Evolutionary conservation across 2,797 vertebrate genomes (phyloP), one percentile per base, ranked within the genome.

Genomic region (Acomys russatus): DNA sequence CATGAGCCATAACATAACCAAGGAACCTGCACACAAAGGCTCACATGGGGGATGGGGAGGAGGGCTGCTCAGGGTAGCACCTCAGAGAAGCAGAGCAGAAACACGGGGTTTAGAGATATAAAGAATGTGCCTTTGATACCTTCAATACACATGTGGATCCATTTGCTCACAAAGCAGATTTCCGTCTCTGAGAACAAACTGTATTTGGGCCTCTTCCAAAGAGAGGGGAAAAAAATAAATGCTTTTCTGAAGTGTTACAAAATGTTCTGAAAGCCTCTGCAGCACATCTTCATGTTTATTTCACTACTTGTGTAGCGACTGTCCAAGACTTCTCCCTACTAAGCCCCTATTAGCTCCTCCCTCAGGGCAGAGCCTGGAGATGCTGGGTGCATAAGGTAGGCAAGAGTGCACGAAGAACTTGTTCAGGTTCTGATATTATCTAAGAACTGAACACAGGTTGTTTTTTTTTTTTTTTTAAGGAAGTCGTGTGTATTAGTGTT

Each of bases 361-460:
- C 61, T 64, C 2, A 0, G 3, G 5, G 18, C 20, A 33, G 15
- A 51, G 51, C 20, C 59, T 68, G 23, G n/a, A 64, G 79, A 44
- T 22, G 35, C 33, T 74, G n/a, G 3, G 0, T n/a, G 9, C 33
- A 15, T 4, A 33, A 30, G 38, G 6, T 35, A 85, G 6, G 22
- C 25, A 30, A 78, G 79, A 6, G 33, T 28, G 22, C 33, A 87
- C 3, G 49, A 79, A 33, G 17, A 80, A 12, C 14, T 70, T n/a
- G 3, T 61, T 98, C 96, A 22, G 97, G 96, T 97, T 98, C 96
- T 97, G 97, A 98, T 97, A 98, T 97, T 96, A 98, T 98, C 98
- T 97, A 98, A 98, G 95, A 97, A 94, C 97, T 98, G 98, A 98
- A 95, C 96, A 96, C 97, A 97, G 95, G 3, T 44, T 44, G 44